phyloP scores from a whole-genome alignment of 2,797 vertebrate species.

The Ara ararauna region DNA sequence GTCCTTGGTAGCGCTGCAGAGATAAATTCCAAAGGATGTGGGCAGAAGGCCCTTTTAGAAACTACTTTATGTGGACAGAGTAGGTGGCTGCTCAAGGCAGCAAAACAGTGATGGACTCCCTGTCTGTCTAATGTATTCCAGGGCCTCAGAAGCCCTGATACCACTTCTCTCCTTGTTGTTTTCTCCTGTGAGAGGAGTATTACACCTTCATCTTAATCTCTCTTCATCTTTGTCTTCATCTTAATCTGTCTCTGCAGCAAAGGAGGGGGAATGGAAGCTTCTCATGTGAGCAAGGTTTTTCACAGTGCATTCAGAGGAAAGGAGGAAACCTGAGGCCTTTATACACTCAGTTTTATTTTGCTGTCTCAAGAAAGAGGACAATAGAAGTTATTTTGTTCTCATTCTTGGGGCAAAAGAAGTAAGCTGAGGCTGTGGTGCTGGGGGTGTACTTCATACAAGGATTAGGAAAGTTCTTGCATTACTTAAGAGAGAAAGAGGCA shows the following conservation, averaged over 20 bases:
- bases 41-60: not conserved
- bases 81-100: not conserved
- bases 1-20: not conserved
- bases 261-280: not conserved
- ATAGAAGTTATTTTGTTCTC: not conserved
- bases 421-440: not conserved
- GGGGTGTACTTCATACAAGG: not conserved
- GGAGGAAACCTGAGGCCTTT: not conserved
- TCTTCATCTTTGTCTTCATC: not conserved
- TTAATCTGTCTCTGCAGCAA: not conserved
- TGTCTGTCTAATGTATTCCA: not conserved
- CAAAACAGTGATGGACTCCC: not conserved
- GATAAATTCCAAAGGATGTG: not conserved
- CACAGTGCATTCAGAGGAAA: not conserved
- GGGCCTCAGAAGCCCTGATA: not conserved
- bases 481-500: not conserved
- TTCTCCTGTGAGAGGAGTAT: not conserved
- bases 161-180: not conserved
- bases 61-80: not conserved
- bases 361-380: not conserved
- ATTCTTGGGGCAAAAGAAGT: not conserved
- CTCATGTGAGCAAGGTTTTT: not conserved
- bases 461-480: not conserved
- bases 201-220: not conserved
- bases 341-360: not conserved